Evolutionary conservation across 1,140 invertebrate species (phyloP).

Genomic region (Habropoda laboriosa): DNA sequence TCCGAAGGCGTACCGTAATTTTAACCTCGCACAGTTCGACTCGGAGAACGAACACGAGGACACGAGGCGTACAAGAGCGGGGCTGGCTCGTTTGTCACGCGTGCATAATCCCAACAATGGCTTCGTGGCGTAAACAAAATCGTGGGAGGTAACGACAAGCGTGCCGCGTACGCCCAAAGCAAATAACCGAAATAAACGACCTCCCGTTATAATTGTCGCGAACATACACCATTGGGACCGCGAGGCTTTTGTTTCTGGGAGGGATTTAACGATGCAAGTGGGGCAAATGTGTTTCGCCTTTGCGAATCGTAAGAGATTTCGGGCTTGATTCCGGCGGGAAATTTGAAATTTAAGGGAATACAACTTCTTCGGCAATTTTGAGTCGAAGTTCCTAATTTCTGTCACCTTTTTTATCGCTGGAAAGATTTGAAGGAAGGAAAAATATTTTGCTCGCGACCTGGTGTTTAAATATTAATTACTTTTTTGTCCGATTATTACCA

Average conservation of each 20-base stretch:
- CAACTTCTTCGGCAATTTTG: too few species aligned
- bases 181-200: constrained; percentile 67
- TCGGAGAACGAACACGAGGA: constrained; percentile 1
- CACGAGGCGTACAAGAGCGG: not conserved
- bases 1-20: not conserved
- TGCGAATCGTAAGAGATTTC: too few species aligned
- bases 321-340: too few species aligned
- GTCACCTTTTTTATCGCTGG: too few species aligned
- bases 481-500: too few species aligned
- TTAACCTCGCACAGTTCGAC: not conserved
- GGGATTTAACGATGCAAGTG: too few species aligned
- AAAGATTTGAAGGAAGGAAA: too few species aligned
- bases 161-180: constrained; percentile 53
- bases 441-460: too few species aligned
- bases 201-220: constrained; percentile 63
- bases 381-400: too few species aligned
- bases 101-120: constrained; percentile 48
- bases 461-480: too few species aligned
- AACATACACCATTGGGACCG: constrained; percentile 38
- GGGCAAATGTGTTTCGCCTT: constrained; percentile 40
- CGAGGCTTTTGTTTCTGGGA: constrained; percentile 22
- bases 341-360: too few species aligned
- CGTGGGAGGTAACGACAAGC: constrained; percentile 52
- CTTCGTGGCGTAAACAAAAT: constrained; percentile 42
- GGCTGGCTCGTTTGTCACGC: constrained; percentile 33